A percentile compares a stretch with the other conserved stretches of the same genome.
phyloP scores from a whole-genome alignment of 2,888 invertebrate genomes.

The Cataglyphis cursor region DNA sequence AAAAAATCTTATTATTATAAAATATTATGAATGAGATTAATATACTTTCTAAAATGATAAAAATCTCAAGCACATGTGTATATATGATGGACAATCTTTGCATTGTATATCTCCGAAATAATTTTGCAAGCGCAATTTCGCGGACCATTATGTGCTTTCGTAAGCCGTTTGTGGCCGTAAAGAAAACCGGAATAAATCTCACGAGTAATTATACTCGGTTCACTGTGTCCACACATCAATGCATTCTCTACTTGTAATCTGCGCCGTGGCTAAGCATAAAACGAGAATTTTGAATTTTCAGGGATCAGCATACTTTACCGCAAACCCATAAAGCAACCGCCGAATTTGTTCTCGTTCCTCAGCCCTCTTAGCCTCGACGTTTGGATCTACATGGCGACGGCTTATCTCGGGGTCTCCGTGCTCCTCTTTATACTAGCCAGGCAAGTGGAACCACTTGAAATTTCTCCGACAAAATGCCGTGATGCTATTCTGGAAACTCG shows the following conservation, averaged over 20 bases:
- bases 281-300: constrained; percentile 72
- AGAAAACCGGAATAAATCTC: constrained; percentile 45
- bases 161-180: constrained; percentile 28
- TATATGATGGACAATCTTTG: neutral
- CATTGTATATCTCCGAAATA: constrained; percentile 21
- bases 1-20: neutral
- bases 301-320: constrained; percentile 89
- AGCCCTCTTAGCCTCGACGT: constrained; percentile 90
- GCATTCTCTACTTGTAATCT: constrained; percentile 25
- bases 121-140: constrained; percentile 38
- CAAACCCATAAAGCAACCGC: constrained; percentile 89
- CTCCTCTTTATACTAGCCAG: constrained; percentile 89
- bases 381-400: constrained; percentile 90
- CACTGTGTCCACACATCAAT: constrained; percentile 53
- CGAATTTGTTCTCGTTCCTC: constrained; percentile 91
- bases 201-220: constrained; percentile 38
- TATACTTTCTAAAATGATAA: constrained; percentile 2
- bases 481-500: constrained; percentile 38
- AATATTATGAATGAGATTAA: neutral
- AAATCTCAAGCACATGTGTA: neutral
- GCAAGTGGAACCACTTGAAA: constrained; percentile 83
- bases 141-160: constrained; percentile 18
- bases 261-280: constrained; percentile 43
- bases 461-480: constrained; percentile 57
- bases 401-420: constrained; percentile 90